Conservation (phyloP, 2,888 invertebrate genomes). For the Sabellastarte sp. region DNA sequence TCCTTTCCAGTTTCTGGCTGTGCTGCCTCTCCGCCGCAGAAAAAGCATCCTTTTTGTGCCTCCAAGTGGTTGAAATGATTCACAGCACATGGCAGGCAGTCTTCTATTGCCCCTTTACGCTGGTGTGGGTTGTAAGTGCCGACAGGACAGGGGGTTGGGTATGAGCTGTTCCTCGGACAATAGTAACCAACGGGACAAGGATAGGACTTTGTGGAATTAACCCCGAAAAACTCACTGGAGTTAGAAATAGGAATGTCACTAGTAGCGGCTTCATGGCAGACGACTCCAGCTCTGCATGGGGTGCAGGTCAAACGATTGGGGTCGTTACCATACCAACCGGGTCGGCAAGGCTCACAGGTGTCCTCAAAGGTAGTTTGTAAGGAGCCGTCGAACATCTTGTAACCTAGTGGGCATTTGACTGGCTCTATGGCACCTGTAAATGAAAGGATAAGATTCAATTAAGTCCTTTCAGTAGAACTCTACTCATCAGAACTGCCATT, state of each 20-base stretch:
- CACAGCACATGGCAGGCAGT: slow-evolving; percentile 42
- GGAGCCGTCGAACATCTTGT: slow-evolving; percentile 48
- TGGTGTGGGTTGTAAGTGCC: slow-evolving; percentile 38
- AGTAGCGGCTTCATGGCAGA: slow-evolving; percentile 45
- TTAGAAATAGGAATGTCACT: slow-evolving; percentile 49
- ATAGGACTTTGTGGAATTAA: slow-evolving; percentile 46
- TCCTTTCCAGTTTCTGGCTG: slow-evolving; percentile 40
- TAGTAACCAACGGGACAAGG: slow-evolving; percentile 53
- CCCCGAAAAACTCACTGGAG: slow-evolving; percentile 37
- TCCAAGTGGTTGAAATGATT: slow-evolving; percentile 46
- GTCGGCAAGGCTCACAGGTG: slow-evolving; percentile 52
- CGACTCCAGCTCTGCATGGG: slow-evolving; percentile 53
- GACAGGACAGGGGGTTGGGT: slow-evolving; percentile 43
- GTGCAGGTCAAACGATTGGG: slow-evolving; percentile 41
- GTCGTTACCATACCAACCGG: slow-evolving; percentile 50
- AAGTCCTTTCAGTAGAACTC: too few relatives aligned
- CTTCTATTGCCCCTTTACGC: slow-evolving; percentile 9
- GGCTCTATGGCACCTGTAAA: slow-evolving; percentile 49
- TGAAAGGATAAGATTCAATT: too few relatives aligned
- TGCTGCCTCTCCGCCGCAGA: slow-evolving; percentile 45
- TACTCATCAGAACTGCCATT: too few relatives aligned
- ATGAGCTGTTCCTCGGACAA: slow-evolving; percentile 44
- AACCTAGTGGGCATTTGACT: slow-evolving; percentile 51
- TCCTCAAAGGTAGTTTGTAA: slow-evolving; percentile 41
- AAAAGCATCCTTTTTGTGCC: slow-evolving; percentile 45